phyloP scores from a whole-genome alignment of 37 sponge, comb jelly and placozoan genomes.

The Tethya wilhelma region DNA sequence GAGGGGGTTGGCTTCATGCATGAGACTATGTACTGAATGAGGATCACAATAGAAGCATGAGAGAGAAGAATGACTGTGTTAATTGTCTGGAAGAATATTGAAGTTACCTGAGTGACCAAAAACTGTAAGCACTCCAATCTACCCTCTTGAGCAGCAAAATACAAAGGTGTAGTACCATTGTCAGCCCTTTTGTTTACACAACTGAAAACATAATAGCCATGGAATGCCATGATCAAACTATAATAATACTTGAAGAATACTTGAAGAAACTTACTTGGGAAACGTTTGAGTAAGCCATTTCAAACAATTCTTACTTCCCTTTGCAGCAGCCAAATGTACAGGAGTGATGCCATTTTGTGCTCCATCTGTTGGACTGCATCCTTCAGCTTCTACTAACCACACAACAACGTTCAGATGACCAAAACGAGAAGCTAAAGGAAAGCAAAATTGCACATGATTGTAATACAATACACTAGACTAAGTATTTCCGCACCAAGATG shows the following conservation, averaged over 20 bases:
- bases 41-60: too few species aligned
- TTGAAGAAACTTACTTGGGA: constrained; percentile 27
- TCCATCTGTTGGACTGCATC: constrained; percentile 37
- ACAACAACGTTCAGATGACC: constrained; percentile 50
- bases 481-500: constrained; percentile 30
- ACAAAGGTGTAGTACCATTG: constrained; percentile 72
- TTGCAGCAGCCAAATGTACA: constrained; percentile 79
- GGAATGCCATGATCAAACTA: not conserved
- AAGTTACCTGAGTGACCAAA: constrained; percentile 53
- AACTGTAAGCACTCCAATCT: constrained; percentile 59
- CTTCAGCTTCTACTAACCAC: constrained; percentile 59
- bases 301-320: constrained; percentile 67
- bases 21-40: too few species aligned
- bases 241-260: not conserved
- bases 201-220: constrained; percentile 7
- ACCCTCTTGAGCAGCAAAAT: constrained; percentile 81
- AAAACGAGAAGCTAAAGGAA: constrained; percentile 46
- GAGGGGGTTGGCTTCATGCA: too few species aligned
- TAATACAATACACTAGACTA: not conserved
- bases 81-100: not conserved
- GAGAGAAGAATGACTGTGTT: too few species aligned
- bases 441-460: not conserved
- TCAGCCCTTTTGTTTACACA: constrained; percentile 66
- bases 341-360: constrained; percentile 81
- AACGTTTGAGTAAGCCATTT: constrained; percentile 53